A percentile compares a stretch with the other conserved stretches of the same genome.
Conservation (phyloP, 2,113 vertebrate genomes). For the Cygnus atratus region DNA sequence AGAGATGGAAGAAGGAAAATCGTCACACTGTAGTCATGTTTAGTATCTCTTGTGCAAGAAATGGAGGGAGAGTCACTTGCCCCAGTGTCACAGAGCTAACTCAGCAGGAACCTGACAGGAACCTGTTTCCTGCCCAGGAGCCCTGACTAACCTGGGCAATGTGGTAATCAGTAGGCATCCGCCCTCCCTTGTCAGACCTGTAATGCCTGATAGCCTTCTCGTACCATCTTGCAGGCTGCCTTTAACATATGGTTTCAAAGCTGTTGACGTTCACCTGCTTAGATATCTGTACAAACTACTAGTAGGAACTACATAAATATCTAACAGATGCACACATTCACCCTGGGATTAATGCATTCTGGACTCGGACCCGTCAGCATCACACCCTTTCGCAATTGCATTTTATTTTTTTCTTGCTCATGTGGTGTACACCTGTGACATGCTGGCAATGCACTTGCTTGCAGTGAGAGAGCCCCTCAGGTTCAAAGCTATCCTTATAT, state of each 20-base stretch:
- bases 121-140: too few relatives aligned
- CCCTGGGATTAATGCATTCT: constrained; percentile 35
- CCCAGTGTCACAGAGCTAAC: neutral
- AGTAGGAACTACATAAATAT: constrained; percentile 22
- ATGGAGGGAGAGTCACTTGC: neutral
- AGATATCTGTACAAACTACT: constrained; percentile 38
- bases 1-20: neutral
- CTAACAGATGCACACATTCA: constrained; percentile 6
- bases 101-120: neutral
- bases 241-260: constrained; percentile 35
- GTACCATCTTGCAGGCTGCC: neutral
- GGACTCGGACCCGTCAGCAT: constrained; percentile 46
- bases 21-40: neutral
- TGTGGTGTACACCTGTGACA: constrained; percentile 50
- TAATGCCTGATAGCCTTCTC: neutral
- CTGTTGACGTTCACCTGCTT: constrained; percentile 65
- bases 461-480: constrained; percentile 23
- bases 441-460: constrained; percentile 17
- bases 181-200: neutral
- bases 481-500: constrained; percentile 44
- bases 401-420: constrained; percentile 50
- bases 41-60: neutral
- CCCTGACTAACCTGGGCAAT: neutral
- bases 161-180: neutral
- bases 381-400: constrained; percentile 22